Conservation (phyloP, 2,888 invertebrate species). For the Morinoia aosen region DNA sequence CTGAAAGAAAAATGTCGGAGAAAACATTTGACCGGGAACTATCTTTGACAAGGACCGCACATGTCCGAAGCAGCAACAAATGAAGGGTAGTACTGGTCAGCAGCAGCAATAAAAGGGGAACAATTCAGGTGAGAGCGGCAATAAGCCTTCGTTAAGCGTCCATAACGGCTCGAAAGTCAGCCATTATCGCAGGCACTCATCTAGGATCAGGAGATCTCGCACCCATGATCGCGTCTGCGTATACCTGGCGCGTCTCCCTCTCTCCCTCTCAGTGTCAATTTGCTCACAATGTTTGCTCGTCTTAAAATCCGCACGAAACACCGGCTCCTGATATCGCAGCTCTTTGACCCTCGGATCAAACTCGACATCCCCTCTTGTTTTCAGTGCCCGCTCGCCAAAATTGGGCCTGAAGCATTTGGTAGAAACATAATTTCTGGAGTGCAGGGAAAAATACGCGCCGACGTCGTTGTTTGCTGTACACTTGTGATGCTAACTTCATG, state of each 20-base stretch:
- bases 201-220: background rate
- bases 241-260: background rate
- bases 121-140: background rate
- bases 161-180: background rate
- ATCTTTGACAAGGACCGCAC: background rate
- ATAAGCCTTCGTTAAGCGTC: background rate
- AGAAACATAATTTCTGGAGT: background rate
- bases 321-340: slow-evolving; percentile 10
- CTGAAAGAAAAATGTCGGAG: too few relatives aligned
- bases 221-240: background rate
- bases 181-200: slow-evolving; percentile 3
- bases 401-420: background rate
- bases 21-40: too few relatives aligned
- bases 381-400: background rate
- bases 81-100: background rate
- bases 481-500: background rate
- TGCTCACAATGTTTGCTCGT: slow-evolving; percentile 17
- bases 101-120: background rate
- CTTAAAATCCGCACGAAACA: slow-evolving; percentile 17
- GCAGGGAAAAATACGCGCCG: background rate
- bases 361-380: background rate
- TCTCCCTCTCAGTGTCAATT: background rate
- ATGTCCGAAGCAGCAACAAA: background rate
- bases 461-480: background rate
- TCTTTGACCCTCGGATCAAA: slow-evolving; percentile 9